Conservation (phyloP, 1,140 invertebrate species). For the Magallana gigas region DNA sequence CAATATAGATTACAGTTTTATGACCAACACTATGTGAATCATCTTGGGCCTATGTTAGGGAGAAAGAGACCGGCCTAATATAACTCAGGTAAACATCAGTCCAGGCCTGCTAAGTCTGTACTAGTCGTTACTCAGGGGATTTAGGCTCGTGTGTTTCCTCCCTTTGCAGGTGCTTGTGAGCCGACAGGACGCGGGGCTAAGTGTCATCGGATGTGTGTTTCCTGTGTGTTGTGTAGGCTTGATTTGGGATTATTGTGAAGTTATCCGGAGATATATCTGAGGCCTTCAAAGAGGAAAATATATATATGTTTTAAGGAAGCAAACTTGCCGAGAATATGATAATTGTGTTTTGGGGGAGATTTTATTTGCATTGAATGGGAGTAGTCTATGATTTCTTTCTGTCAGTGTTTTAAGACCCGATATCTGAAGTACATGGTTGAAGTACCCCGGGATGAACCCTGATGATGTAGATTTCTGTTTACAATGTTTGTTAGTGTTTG, state of each 20-base stretch:
- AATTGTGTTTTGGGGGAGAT: conserved; percentile 2
- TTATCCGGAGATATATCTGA: conserved; percentile 23
- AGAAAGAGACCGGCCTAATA: background rate
- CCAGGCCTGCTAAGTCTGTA: background rate
- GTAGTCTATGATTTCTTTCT: background rate
- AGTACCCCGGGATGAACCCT: conserved; percentile 15
- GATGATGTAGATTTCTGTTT: conserved; percentile 26
- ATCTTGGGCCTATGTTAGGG: conserved; percentile 20
- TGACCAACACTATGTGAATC: conserved; percentile 25
- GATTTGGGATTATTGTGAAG: conserved; percentile 35
- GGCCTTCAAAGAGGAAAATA: conserved; percentile 8
- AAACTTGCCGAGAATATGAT: background rate
- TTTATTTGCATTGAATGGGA: conserved; percentile 3
- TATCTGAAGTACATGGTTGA: background rate
- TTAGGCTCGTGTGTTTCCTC: conserved; percentile 13
- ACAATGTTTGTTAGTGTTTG: conserved; percentile 29
- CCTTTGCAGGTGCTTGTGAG: conserved; percentile 34
- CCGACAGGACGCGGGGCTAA: conserved; percentile 22
- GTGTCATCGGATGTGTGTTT: conserved; percentile 34
- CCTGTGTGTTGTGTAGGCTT: conserved; percentile 36
- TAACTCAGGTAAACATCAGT: conserved; percentile 10
- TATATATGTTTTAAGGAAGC: background rate
- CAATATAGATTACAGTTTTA: conserved; percentile 37
- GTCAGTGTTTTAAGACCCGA: background rate
- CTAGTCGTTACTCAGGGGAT: background rate